Conservation (phyloP, 1,140 invertebrate species). For the Euwallacea similis region DNA sequence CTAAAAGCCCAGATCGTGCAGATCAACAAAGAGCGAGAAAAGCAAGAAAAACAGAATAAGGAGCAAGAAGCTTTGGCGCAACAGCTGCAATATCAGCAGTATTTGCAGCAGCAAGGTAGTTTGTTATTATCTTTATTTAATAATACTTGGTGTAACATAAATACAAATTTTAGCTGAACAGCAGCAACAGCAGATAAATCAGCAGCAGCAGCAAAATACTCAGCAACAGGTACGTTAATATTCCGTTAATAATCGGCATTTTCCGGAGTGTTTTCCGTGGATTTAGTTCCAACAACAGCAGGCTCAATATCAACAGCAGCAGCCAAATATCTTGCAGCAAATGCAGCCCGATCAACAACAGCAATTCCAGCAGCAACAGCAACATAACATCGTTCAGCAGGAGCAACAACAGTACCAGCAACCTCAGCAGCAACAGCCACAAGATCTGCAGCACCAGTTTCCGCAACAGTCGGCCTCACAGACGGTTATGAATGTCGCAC, state of each 20-base stretch:
- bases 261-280: too few species aligned
- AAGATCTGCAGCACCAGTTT: constrained; percentile 50
- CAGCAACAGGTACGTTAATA: constrained; percentile 49
- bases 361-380: constrained; percentile 46
- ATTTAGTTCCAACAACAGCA: constrained; percentile 6
- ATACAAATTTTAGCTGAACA: constrained; percentile 23
- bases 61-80: constrained; percentile 55
- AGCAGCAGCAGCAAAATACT: constrained; percentile 56
- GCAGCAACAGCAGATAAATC: constrained; percentile 53
- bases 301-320: constrained; percentile 51
- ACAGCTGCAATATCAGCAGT: constrained; percentile 65
- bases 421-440: constrained; percentile 36
- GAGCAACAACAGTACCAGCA: constrained; percentile 51
- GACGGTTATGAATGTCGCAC: constrained; percentile 37
- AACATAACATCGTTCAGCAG: constrained; percentile 44
- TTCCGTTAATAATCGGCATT: not conserved
- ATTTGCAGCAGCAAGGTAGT: constrained; percentile 49
- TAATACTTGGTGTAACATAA: not conserved
- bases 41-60: constrained; percentile 59
- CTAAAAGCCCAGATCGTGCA: constrained; percentile 79
- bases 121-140: not conserved
- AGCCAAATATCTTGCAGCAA: constrained; percentile 44
- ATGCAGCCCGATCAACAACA: constrained; percentile 41
- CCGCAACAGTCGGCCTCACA: constrained; percentile 47
- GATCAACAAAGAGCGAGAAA: constrained; percentile 63